Evolutionary conservation across 2,888 invertebrate genomes (phyloP).

Genomic region (Pristionchus exspectatus): DNA sequence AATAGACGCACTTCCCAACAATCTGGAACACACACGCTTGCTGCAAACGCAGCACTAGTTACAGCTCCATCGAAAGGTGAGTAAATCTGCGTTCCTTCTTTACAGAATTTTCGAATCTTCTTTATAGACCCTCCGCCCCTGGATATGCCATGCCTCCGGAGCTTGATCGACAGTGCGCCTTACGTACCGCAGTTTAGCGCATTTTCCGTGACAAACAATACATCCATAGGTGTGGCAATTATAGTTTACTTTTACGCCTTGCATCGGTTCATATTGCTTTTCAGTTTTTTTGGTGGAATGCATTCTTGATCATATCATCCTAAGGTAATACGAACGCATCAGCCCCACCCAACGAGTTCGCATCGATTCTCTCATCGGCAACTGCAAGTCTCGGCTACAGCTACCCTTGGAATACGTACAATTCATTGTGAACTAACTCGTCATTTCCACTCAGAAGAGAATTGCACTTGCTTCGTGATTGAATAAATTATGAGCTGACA

Average conservation of each 20-base stretch:
- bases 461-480: too few relatives aligned
- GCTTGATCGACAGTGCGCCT: conserved; percentile 61
- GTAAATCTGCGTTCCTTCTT: not conserved
- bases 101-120: not conserved
- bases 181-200: conserved; percentile 53
- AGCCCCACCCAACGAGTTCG: not conserved
- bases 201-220: not conserved
- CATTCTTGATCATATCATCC: too few relatives aligned
- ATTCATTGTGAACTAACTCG: not conserved
- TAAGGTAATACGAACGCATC: not conserved
- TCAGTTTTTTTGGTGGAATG: too few relatives aligned
- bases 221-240: not conserved
- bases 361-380: conserved; percentile 38
- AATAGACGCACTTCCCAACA: too few relatives aligned
- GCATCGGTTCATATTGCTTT: too few relatives aligned
- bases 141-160: conserved; percentile 60
- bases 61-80: not conserved
- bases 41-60: too few relatives aligned
- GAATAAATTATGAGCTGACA: too few relatives aligned
- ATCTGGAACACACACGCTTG: too few relatives aligned
- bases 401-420: conserved; percentile 21
- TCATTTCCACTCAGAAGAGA: too few relatives aligned
- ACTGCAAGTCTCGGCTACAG: conserved; percentile 39
- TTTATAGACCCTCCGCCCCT: not conserved
- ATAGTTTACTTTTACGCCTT: too few relatives aligned